Base-by-base conservation (phyloP, 2,888 invertebrate genomes). In the Schizotus pectinicornis region DNA sequence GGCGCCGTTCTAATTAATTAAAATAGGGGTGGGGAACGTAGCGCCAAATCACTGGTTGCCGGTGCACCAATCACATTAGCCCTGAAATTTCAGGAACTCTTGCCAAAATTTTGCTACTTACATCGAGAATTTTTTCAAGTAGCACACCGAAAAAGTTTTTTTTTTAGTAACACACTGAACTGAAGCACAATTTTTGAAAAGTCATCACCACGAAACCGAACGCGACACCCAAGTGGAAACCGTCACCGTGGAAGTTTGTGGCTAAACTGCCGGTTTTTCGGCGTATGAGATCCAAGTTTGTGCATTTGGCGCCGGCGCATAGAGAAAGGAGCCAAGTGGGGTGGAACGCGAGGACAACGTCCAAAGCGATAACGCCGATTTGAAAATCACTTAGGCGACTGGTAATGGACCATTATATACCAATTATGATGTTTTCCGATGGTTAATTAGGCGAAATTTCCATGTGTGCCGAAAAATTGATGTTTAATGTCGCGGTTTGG, bases 311-410 rank as follows among this genome's bases (percentile, higher is more conserved):
- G 62, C 62, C 60, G 59, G 62, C 62, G 62, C 62, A 55, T 55
- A 56, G 45, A 9, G 48, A 14, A 11, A 32, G 38, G 22, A 38
- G 38, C 58, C 51, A 59, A 56, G 59, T 64, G 65, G 63, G 65
- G 63, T 65, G 61, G 64, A 61, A 64, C 9, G 12, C 38, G 59
- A 56, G 70, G 65, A 63, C 72, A 72, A 72, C 67, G 72, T 72
- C 69, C 72, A 71, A 52, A 66, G 35, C 66, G 65, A 70, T 67
- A 69, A 71, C 54, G 43, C 65, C 62, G 60, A 62, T 68, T 68
- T 68, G 67, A 56, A 59, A 64, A 66, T 64, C 61, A 61, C 57
- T 61, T 61, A 59, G 50, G 50, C 38, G 59, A 9, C 30, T 31
- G 41, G 48, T 45, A 35, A 53, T 41, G 39, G 47, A 14, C 45